phyloP scores from a whole-genome alignment of 2,888 invertebrate genomes.

The Sericinus montela region DNA sequence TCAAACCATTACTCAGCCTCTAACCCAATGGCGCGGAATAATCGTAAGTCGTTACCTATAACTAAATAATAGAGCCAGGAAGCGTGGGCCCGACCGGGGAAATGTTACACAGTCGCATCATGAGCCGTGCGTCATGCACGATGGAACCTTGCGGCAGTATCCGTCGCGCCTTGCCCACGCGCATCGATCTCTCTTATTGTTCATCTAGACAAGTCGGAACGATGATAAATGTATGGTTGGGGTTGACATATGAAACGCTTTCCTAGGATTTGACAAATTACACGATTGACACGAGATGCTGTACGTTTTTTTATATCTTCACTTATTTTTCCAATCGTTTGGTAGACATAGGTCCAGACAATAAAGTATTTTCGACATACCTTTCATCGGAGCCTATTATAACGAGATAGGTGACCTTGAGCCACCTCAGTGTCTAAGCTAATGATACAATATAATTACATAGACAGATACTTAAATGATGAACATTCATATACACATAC shows the following conservation, averaged over 20 bases:
- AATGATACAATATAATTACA: too few species aligned
- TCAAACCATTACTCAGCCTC: slow-evolving; percentile 23
- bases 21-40: slow-evolving; percentile 55
- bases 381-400: too few species aligned
- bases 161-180: slow-evolving; percentile 49
- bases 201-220: slow-evolving; percentile 28
- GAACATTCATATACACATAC: too few species aligned
- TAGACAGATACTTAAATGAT: too few species aligned
- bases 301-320: too few species aligned
- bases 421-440: too few species aligned
- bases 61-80: slow-evolving; percentile 51
- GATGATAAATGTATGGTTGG: slow-evolving; percentile 23
- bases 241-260: background rate
- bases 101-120: slow-evolving; percentile 33
- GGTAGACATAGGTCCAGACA: too few species aligned
- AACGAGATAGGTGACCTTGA: too few species aligned
- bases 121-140: slow-evolving; percentile 30
- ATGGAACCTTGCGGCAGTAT: slow-evolving; percentile 39
- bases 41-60: slow-evolving; percentile 39
- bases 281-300: too few species aligned
- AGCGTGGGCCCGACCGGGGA: slow-evolving; percentile 49
- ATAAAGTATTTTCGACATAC: too few species aligned
- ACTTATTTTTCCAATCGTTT: too few species aligned
- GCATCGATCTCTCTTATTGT: slow-evolving; percentile 59
- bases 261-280: background rate